These are phyloP conservation scores for rabbit (Oryctolagus cuniculus) DNA, from an alignment of 2,113 vertebrate species.

Conservation along the genomic window mOryCun1.1 NC_091432.1:155310501-155311000, in stretches of 20 bases:
- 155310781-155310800: constrained; percentile 71
- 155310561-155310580: background rate
- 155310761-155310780: constrained; percentile 64
- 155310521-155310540: background rate
- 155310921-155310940: constrained; percentile 66
- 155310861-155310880: constrained; percentile 56
- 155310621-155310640: background rate
- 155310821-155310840: constrained; percentile 50
- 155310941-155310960: constrained; percentile 24
- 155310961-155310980: constrained; percentile 2
- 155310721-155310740: constrained; percentile 66
- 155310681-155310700: constrained; percentile 64
- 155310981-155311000: background rate
- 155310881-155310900: background rate
- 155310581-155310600: background rate
- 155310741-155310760: constrained; percentile 55
- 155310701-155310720: constrained; percentile 28
- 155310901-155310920: constrained; percentile 7
- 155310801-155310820: constrained; percentile 79
- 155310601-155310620: background rate
- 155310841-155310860: constrained; percentile 53
- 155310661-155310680: constrained; percentile 59
- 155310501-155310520: no score
- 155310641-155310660: constrained; percentile 48
- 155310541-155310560: background rate